These are phyloP conservation scores for Microctonus brassicae DNA, from an alignment of 2,888 invertebrate genomes.

Conservation along the genomic window DNA sequence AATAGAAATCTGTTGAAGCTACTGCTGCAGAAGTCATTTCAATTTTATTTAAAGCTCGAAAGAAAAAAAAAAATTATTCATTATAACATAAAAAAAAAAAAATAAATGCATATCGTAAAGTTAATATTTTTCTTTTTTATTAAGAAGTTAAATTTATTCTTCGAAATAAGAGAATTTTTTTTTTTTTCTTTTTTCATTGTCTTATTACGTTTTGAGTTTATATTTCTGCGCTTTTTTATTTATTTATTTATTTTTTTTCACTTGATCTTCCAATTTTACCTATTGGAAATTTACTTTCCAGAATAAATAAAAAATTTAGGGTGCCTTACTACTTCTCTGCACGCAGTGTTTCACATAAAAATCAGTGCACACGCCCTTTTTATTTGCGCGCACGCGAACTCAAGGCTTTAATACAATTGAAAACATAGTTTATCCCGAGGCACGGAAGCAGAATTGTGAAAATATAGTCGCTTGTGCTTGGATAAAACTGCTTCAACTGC, in stretches of 20 bases:
- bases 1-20: slow-evolving; percentile 2
- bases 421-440: slow-evolving; percentile 49
- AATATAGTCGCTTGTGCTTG: not conserved
- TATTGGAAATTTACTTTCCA: slow-evolving; percentile 12
- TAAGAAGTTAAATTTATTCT: not conserved
- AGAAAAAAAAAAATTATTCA: not conserved
- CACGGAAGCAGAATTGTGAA: slow-evolving; percentile 17
- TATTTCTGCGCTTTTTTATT: not conserved
- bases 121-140: not conserved
- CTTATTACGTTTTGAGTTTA: not conserved
- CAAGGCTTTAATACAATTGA: slow-evolving; percentile 51
- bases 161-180: not conserved
- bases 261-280: not conserved
- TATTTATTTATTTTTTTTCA: not conserved
- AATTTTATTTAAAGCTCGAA: slow-evolving; percentile 15
- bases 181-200: not conserved
- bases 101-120: not conserved
- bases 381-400: not conserved
- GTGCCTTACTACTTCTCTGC: not conserved
- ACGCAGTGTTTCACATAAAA: not conserved
- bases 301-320: slow-evolving; percentile 16
- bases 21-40: not conserved
- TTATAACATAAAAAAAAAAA: not conserved
- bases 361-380: not conserved
- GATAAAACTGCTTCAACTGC: slow-evolving; percentile 12